Evolutionary conservation across 2,113 vertebrate genomes (phyloP), one percentile per base, ranked within the genome.

Genomic region (Myodes glareolus): DNA sequence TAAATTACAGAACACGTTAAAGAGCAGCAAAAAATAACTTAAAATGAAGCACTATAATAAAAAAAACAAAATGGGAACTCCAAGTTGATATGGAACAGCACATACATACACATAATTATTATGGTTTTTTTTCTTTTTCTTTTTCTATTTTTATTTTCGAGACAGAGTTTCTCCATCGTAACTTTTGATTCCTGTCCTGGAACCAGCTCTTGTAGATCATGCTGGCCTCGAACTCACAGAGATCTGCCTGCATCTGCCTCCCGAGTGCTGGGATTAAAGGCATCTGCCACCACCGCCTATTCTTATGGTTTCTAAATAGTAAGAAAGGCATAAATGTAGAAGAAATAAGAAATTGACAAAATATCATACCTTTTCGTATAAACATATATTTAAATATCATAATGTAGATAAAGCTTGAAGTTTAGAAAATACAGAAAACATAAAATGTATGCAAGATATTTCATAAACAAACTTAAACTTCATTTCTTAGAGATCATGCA

Each of bases 401-500:
- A 47, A 21, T 86, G 7, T 63, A 61, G n/a, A 63, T 63, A 29
- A 84, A 17, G 27, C 16, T 42, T 63, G 1, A 42, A 42, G 27
- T 33, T 33, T 47, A 16, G 13, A 82, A 61, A 4, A 61, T 10
- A 70, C 1, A 67, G 33, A 73, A 31, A 8, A 0, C 23, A 31
- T 33, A 36, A 94, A 67, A 70, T 86, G 2, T 3, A 68, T 4
- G 45, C 67, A 19, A 9, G 19, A 65, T 47, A 36, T 65, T 75
- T 23, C 16, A 39, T 50, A 72, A 82, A 77, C 0, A 67, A 58
- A 39, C 5, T 27, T 36, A 50, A 50, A 87, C 10, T 68, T 25
- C 5, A 55, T 47, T 2, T 7, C 2, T 2, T 6, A 45, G 36
- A 42, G 23, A 47, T 36, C 0, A 19, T 65, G 0, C 23, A 47